phyloP scores from a whole-genome alignment of 2,113 vertebrate genomes.

The Choloepus hoffmanni region DNA sequence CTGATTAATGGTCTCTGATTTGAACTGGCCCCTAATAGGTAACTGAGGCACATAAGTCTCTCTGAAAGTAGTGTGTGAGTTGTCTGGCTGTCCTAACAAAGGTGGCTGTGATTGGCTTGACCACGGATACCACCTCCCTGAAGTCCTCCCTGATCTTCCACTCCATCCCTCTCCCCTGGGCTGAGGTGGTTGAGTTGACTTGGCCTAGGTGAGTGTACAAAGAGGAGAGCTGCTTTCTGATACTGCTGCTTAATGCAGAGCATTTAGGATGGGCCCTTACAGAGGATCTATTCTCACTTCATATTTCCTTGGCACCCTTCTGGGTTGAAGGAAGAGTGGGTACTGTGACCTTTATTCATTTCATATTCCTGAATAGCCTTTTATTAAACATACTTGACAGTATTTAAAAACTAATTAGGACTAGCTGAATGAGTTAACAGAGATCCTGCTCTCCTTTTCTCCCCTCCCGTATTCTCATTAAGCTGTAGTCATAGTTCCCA shows the following conservation, averaged over 20 bases:
- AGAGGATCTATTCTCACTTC: background rate
- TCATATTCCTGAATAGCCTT: slow-evolving; percentile 42
- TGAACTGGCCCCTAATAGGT: background rate
- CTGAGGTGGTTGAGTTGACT: background rate
- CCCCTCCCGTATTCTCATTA: background rate
- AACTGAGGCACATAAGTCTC: background rate
- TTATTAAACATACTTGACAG: slow-evolving; percentile 30
- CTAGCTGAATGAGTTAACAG: slow-evolving; percentile 19
- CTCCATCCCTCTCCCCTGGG: background rate
- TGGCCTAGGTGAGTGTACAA: background rate
- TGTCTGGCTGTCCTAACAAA: background rate
- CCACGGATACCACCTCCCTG: background rate
- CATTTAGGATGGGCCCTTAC: background rate
- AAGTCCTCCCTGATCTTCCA: background rate
- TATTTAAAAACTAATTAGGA: slow-evolving; percentile 64
- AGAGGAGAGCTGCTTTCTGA: background rate
- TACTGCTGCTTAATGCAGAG: background rate
- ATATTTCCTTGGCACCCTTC: background rate
- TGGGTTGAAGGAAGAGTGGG: background rate
- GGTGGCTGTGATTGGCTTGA: background rate
- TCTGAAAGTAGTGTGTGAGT: background rate
- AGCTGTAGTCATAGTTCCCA: background rate
- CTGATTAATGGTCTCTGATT: background rate
- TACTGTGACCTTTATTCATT: slow-evolving; percentile 35
- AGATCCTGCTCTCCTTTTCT: background rate